These are phyloP conservation scores for Ptilonorhynchus violaceus DNA, from an alignment of 2,113 vertebrate species.

Conservation along the genomic window DNA sequence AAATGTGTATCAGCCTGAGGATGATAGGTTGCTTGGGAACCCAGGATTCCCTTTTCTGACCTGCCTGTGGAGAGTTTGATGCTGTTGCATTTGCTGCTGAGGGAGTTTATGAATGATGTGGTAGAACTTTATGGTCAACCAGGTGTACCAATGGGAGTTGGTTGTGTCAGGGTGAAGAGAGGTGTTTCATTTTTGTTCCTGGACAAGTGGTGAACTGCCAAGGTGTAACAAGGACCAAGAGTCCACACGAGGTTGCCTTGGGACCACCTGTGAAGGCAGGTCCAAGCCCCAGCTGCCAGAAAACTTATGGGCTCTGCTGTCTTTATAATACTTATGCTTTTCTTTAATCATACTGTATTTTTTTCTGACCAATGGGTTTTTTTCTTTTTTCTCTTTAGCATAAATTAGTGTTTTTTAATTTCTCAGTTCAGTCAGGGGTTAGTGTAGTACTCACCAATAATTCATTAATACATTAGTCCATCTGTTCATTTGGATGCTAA, in stretches of 20 bases:
- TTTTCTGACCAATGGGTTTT: neutral
- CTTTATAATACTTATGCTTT: neutral
- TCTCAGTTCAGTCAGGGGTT: neutral
- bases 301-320: neutral
- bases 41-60: neutral
- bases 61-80: neutral
- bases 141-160: neutral
- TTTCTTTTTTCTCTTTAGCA: neutral
- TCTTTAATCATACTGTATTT: neutral
- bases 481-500: conserved; percentile 44
- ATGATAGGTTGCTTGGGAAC: neutral
- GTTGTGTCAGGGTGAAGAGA: neutral
- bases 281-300: neutral
- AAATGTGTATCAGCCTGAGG: neutral
- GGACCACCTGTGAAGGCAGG: neutral
- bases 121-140: neutral
- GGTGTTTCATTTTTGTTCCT: neutral
- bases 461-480: conserved; percentile 48
- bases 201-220: neutral
- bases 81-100: neutral
- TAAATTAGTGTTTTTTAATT: conserved; percentile 38
- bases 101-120: neutral
- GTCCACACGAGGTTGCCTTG: neutral
- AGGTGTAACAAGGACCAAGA: neutral
- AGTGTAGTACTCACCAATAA: neutral